Evolutionary conservation across 2,888 invertebrate genomes (phyloP).

Genomic region (Labia minor): DNA sequence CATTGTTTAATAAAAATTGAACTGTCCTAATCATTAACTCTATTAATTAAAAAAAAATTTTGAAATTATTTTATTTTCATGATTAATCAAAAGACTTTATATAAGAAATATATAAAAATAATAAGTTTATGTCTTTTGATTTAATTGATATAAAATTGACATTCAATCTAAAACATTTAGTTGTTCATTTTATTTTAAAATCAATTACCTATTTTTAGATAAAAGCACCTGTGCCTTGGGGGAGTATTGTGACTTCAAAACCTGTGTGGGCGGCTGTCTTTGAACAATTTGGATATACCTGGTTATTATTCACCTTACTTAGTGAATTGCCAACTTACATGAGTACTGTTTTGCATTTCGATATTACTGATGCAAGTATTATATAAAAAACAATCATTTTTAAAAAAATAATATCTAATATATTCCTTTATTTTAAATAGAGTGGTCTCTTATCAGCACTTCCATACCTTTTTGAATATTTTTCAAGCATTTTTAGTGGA

Average conservation of each 20-base stretch:
- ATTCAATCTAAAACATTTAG: too few relatives aligned
- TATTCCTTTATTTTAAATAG: constrained; percentile 15
- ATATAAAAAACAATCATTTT: not conserved
- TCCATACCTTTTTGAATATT: constrained; percentile 20
- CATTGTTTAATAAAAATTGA: too few relatives aligned
- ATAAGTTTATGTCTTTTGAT: too few relatives aligned
- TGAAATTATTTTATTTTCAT: too few relatives aligned
- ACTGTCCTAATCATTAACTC: too few relatives aligned
- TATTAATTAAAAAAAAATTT: too few relatives aligned
- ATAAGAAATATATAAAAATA: too few relatives aligned
- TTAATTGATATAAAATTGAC: too few relatives aligned
- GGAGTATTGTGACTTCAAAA: constrained; percentile 28
- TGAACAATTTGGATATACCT: constrained; percentile 27
- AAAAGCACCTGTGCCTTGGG: constrained; percentile 28
- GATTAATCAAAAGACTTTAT: too few relatives aligned
- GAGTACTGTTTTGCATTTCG: constrained; percentile 29
- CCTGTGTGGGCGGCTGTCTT: constrained; percentile 31
- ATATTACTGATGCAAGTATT: constrained; percentile 28
- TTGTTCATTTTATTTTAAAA: too few relatives aligned
- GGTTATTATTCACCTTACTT: constrained; percentile 29
- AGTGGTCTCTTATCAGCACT: constrained; percentile 21
- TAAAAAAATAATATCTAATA: not conserved
- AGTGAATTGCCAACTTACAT: constrained; percentile 30
- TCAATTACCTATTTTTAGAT: too few relatives aligned
- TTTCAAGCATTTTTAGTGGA: constrained; percentile 14